Percentiles rank a stretch among this genome's conserved stretches.
Evolutionary conservation across 2,888 invertebrate species (phyloP).

Genomic region (Pseudeuparius sepicola): DNA sequence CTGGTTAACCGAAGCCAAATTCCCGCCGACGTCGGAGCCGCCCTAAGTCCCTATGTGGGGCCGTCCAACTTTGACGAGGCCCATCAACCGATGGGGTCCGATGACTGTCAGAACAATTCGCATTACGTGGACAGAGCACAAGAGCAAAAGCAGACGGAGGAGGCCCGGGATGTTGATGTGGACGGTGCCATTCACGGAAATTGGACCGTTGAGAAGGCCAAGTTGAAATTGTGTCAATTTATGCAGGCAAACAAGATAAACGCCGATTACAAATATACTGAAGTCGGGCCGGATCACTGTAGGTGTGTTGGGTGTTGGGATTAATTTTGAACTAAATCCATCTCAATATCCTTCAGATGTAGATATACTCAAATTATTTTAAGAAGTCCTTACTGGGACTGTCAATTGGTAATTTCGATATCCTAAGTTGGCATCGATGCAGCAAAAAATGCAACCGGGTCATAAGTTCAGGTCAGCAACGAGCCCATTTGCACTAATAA

Average conservation of each 20-base stretch:
- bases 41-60: slow-evolving; percentile 55
- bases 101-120: slow-evolving; percentile 38
- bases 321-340: too few species aligned
- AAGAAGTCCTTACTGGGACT: too few species aligned
- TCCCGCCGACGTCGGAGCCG: slow-evolving; percentile 42
- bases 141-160: slow-evolving; percentile 63
- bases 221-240: slow-evolving; percentile 92
- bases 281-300: slow-evolving; percentile 88
- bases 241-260: slow-evolving; percentile 83
- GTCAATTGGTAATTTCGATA: too few species aligned
- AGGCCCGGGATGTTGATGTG: slow-evolving; percentile 90
- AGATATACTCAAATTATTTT: too few species aligned
- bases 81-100: slow-evolving; percentile 52
- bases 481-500: too few species aligned
- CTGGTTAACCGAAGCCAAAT: slow-evolving; percentile 56
- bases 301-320: too few species aligned
- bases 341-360: too few species aligned
- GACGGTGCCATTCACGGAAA: slow-evolving; percentile 95
- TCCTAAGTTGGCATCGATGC: too few species aligned
- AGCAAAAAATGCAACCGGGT: too few species aligned
- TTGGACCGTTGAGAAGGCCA: slow-evolving; percentile 98
- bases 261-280: slow-evolving; percentile 82
- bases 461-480: too few species aligned
- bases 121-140: slow-evolving; percentile 65
- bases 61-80: slow-evolving; percentile 73